phyloP scores from a whole-genome alignment of 2,888 invertebrate species.

The Ophion ellenae region DNA sequence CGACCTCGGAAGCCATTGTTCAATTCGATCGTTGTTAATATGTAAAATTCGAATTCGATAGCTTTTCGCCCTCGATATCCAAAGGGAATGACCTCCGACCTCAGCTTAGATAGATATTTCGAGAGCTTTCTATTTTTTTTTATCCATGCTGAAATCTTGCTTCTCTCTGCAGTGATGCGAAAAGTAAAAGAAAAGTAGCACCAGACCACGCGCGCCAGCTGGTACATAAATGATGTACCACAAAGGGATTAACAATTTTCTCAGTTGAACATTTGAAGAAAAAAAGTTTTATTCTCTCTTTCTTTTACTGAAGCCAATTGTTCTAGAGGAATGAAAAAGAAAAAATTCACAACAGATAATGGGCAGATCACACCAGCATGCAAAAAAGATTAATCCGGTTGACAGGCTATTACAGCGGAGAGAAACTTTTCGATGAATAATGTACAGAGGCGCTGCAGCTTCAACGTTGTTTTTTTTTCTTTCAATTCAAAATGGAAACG shows the following conservation, averaged over 20 bases:
- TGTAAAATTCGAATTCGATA: conserved; percentile 48
- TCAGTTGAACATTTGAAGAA: background rate
- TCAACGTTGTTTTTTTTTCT: conserved; percentile 1
- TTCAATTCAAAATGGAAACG: background rate
- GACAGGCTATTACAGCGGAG: conserved; percentile 1
- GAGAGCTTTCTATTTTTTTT: background rate
- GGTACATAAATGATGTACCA: background rate
- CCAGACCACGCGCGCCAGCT: no score
- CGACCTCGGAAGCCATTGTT: conserved; percentile 37
- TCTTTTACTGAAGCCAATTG: background rate
- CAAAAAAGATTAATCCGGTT: background rate
- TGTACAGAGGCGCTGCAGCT: background rate
- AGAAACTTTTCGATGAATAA: conserved; percentile 29
- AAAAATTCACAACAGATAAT: background rate
- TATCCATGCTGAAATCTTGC: background rate
- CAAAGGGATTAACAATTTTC: background rate
- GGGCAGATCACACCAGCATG: background rate
- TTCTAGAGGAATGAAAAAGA: background rate
- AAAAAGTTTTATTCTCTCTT: background rate
- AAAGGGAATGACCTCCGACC: conserved; percentile 4
- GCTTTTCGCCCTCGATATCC: conserved; percentile 18
- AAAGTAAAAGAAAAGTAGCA: background rate
- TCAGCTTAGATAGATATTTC: background rate
- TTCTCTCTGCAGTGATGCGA: background rate
- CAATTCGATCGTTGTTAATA: conserved; percentile 45